Base-by-base conservation (phyloP, 2,797 vertebrate genomes). In the Taeniopygia guttata region DNA sequence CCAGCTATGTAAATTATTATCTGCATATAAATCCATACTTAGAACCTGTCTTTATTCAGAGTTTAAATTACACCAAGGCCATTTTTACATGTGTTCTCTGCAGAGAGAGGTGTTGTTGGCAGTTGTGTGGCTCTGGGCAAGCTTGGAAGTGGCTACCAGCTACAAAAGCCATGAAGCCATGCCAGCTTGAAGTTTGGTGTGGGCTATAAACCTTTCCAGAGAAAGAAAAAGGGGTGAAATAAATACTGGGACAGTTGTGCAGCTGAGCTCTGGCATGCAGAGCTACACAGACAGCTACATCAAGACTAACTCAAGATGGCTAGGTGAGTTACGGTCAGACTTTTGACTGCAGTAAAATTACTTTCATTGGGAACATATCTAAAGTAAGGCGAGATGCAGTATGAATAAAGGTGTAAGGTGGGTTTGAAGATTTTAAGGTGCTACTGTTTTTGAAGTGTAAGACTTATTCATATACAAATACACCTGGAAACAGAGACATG, bases 401-500 rank as follows among this genome's bases (percentile, higher is more conserved):
- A 42, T 2, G 5, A 78, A 73, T 79, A 45, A 48, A 62, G 72
- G 20, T 25, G 12, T 59, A 59, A 84, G 11, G 12, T 32, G 55
- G 8, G 11, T 49, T 59, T 62, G 27, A 75, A 43, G 22, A 40
- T 21, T 52, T 67, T 38, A 38, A 70, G 38, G 17, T 42, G 5
- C 5, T 22, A 15, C 9, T 36, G 10, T 6, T 67, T n/a, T 26
- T 70, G 34, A 7, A 77, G 48, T 49, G 22, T 34, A 46, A 30
- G 58, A 25, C 4, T 13, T 32, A 68, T 7, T 7, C 36, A 54
- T 43, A 75, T 7, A 30, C 26, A 52, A 67, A 78, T 20, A 8
- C 55, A 6, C 1, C 40, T 42, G 25, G 91, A 94, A 97, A 89
- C 34, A 93, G 87, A 94, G 67, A 91, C 36, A 91, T 89, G 81